A percentile compares a stretch with the other conserved stretches of the same genome.
phyloP scores from a whole-genome alignment of 2,888 invertebrate species.

The Andrena minutula region DNA sequence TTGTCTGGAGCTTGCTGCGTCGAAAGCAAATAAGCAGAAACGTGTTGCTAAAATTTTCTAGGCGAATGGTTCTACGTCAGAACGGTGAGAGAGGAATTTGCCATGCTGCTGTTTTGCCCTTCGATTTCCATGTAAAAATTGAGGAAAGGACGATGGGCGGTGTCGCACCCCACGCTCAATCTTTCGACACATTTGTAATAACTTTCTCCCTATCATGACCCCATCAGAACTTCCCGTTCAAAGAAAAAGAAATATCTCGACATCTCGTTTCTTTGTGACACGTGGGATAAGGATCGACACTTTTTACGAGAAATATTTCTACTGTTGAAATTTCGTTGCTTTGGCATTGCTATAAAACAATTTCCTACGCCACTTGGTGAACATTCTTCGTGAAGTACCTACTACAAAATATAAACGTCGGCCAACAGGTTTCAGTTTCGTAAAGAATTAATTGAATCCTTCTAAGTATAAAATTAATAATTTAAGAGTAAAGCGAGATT shows the following conservation, averaged over 20 bases:
- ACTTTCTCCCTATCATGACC: slow-evolving; percentile 50
- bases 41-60: slow-evolving; percentile 52
- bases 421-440: not conserved
- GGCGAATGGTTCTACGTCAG: slow-evolving; percentile 50
- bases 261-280: not conserved
- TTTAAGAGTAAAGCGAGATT: not conserved
- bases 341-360: not conserved
- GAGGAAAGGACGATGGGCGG: slow-evolving; percentile 39
- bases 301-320: not conserved
- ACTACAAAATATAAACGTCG: not conserved
- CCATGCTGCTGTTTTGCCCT: slow-evolving; percentile 56
- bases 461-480: not conserved
- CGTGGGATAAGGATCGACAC: not conserved
- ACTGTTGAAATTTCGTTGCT: not conserved
- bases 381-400: not conserved
- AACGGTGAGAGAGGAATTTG: slow-evolving; percentile 52
- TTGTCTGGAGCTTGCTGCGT: not conserved
- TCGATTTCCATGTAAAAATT: slow-evolving; percentile 73
- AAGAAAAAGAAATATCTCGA: not conserved
- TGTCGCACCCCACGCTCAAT: slow-evolving; percentile 33
- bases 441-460: not conserved
- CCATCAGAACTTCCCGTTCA: slow-evolving; percentile 15
- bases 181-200: slow-evolving; percentile 63
- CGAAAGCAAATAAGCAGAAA: not conserved
- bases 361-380: not conserved